Percentiles rank a stretch among this genome's conserved stretches.
These are phyloP conservation scores for Drosophila differens DNA, from an alignment of 2,888 invertebrate genomes.

Conservation along the genomic window DNA sequence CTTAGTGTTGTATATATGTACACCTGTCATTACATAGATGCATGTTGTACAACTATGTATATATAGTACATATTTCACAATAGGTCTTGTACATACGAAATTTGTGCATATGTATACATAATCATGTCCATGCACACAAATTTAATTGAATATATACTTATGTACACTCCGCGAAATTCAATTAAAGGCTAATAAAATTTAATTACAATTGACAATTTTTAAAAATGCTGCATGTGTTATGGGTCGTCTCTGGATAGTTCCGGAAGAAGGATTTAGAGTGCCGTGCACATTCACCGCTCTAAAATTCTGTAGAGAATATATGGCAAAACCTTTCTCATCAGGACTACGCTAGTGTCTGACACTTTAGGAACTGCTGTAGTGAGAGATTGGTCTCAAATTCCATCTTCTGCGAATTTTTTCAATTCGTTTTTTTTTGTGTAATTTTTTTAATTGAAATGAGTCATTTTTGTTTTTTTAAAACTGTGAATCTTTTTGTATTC, in stretches of 20 bases:
- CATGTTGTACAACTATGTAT: neutral
- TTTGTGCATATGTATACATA: neutral
- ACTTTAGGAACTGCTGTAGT: neutral
- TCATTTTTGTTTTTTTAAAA: neutral
- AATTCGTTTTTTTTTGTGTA: neutral
- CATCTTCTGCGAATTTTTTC: neutral
- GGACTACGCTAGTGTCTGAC: rapidly evolving
- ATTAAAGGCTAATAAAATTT: neutral
- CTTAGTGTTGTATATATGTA: slow-evolving; percentile 3
- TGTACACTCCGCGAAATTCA: neutral
- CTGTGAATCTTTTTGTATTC: neutral
- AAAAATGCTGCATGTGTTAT: neutral
- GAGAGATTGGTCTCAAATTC: neutral
- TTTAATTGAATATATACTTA: neutral
- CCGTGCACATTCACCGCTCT: neutral
- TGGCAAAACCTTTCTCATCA: neutral
- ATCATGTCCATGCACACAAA: neutral
- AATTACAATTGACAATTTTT: neutral
- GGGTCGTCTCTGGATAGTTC: neutral
- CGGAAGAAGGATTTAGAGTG: neutral
- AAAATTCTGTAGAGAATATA: neutral
- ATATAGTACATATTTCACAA: neutral
- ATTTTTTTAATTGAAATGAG: neutral
- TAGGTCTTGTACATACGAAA: neutral
- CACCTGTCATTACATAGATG: neutral